Evolutionary conservation across 2,797 vertebrate genomes (phyloP).

Genomic region (Melanotaenia nigrans): DNA sequence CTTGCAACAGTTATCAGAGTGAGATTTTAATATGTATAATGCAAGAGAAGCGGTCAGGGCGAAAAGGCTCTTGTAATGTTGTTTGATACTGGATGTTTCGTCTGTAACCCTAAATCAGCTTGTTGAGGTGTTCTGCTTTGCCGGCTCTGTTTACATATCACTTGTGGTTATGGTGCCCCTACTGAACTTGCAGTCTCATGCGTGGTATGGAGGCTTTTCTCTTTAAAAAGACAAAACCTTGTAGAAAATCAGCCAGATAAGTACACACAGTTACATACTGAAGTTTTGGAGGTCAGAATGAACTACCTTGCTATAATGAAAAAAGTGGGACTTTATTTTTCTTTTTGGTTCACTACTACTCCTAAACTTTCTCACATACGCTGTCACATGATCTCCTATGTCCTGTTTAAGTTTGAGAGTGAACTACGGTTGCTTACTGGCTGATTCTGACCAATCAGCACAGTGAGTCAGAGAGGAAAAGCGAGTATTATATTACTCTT

Average conservation of each 20-base stretch:
- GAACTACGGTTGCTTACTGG: constrained; percentile 48
- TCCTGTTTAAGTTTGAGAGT: constrained; percentile 60
- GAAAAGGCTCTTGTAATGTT: neutral
- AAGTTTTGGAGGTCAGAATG: neutral
- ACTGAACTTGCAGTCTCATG: neutral
- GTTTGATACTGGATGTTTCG: constrained; percentile 1
- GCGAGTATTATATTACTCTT: constrained; percentile 39
- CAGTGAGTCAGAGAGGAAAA: constrained; percentile 49
- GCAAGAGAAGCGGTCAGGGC: neutral
- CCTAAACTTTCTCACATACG: constrained; percentile 19
- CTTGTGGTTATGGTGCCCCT: neutral
- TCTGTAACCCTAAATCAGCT: neutral
- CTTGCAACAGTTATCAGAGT: neutral
- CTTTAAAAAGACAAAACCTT: neutral
- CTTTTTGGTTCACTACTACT: neutral
- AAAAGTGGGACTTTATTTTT: neutral
- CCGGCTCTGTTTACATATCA: constrained; percentile 5
- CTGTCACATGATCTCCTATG: constrained; percentile 55
- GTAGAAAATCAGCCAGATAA: neutral
- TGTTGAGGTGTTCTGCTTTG: constrained; percentile 6
- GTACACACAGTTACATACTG: neutral
- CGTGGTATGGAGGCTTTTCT: neutral
- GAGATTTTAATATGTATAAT: neutral
- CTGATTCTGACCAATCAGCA: constrained; percentile 63
- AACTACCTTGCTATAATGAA: neutral